phyloP scores from a whole-genome alignment of 2,888 invertebrate species.

The Therioaphis trifolii region DNA sequence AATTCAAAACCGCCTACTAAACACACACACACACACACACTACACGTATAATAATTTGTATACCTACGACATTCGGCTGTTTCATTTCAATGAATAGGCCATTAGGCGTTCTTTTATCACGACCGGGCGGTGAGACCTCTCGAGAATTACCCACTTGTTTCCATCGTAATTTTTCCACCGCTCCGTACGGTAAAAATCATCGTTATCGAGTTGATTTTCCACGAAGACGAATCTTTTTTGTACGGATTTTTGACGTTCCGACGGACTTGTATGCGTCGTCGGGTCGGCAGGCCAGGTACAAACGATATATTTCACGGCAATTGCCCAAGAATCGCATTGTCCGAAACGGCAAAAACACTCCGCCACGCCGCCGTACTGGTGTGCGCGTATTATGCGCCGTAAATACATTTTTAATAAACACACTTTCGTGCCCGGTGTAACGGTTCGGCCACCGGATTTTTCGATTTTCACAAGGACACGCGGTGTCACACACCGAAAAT shows the following conservation, averaged over 20 bases:
- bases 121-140: background rate
- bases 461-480: no score
- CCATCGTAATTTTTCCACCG: conserved; percentile 2
- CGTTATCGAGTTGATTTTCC: conserved; percentile 14
- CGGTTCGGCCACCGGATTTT: no score
- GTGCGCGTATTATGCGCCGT: background rate
- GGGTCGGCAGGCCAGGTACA: background rate
- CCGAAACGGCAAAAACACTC: background rate
- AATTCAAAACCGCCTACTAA: conserved; percentile 38
- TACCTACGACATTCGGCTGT: conserved; percentile 21
- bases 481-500: no score
- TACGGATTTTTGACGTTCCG: background rate
- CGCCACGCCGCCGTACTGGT: no score
- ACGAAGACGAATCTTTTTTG: background rate
- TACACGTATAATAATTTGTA: background rate
- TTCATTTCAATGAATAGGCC: conserved; percentile 40
- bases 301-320: background rate
- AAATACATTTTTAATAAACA: no score
- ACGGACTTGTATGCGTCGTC: no score
- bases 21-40: background rate
- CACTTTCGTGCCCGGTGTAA: no score
- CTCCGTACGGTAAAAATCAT: no score
- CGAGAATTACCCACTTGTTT: conserved; percentile 1
- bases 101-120: conserved; percentile 32
- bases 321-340: background rate